These are phyloP conservation scores for Suillia variegata DNA, from an alignment of 2,888 invertebrate genomes.

Conservation along the genomic window DNA sequence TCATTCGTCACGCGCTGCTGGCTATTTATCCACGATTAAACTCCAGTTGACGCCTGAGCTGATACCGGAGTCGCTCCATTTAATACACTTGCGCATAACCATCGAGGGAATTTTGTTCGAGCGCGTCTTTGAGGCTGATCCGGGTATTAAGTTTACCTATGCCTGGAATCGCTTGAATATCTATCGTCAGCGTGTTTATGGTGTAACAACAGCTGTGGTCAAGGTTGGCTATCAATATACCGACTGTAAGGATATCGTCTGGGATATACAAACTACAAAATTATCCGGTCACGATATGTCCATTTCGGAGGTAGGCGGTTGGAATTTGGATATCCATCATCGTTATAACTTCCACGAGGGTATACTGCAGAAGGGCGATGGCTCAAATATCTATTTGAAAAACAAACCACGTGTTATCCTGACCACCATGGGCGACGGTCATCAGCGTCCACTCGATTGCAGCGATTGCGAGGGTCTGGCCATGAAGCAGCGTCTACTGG, in stretches of 20 bases:
- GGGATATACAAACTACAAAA: slow-evolving; percentile 95
- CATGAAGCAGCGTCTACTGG: slow-evolving; percentile 79
- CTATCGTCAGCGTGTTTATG: slow-evolving; percentile 94
- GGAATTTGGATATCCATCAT: slow-evolving; percentile 98
- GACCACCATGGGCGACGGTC: slow-evolving; percentile 90
- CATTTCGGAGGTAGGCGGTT: slow-evolving; percentile 95
- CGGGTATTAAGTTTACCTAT: slow-evolving; percentile 94
- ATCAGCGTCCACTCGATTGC: slow-evolving; percentile 87
- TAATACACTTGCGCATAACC: slow-evolving; percentile 91
- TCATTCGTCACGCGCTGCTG: slow-evolving; percentile 92
- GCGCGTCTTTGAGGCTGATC: slow-evolving; percentile 93
- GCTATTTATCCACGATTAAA: slow-evolving; percentile 91
- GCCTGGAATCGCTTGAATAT: slow-evolving; percentile 97
- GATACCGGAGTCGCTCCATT: slow-evolving; percentile 78
- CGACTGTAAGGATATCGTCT: slow-evolving; percentile 89
- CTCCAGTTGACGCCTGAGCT: slow-evolving; percentile 86
- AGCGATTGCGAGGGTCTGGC: slow-evolving; percentile 80
- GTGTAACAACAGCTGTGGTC: slow-evolving; percentile 92
- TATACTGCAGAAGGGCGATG: slow-evolving; percentile 96
- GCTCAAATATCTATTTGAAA: slow-evolving; percentile 91
- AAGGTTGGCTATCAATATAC: slow-evolving; percentile 96
- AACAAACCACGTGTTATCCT: slow-evolving; percentile 90
- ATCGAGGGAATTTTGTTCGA: slow-evolving; percentile 95
- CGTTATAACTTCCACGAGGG: slow-evolving; percentile 98
- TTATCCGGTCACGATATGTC: slow-evolving; percentile 96